Evolutionary conservation across 2,888 invertebrate genomes (phyloP).

Genomic region (Plusia festucae): DNA sequence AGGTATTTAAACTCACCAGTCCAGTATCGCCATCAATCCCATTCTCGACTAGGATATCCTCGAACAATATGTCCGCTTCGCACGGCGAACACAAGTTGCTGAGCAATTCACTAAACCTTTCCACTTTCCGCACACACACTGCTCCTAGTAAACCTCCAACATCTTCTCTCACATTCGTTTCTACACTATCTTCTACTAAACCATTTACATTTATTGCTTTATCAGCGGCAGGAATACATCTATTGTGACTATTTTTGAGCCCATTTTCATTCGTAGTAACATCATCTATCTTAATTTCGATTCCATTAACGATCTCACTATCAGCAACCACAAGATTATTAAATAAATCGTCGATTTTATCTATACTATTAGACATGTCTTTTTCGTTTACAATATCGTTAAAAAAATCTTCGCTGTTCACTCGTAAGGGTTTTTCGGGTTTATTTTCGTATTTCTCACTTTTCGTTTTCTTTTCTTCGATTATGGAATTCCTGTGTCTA

Average conservation of each 20-base stretch:
- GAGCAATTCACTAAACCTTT: constrained; percentile 87
- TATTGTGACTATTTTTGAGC: constrained; percentile 78
- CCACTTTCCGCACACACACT: constrained; percentile 87
- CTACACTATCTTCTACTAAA: constrained; percentile 76
- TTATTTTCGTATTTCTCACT: constrained; percentile 53
- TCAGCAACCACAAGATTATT: constrained; percentile 76
- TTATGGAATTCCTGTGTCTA: constrained; percentile 64
- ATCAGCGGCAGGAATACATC: constrained; percentile 72
- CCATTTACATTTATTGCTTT: constrained; percentile 68
- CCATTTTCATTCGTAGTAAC: constrained; percentile 58
- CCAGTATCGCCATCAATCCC: constrained; percentile 76
- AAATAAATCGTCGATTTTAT: constrained; percentile 81
- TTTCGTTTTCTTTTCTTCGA: constrained; percentile 69
- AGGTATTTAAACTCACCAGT: constrained; percentile 71
- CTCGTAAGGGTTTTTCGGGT: constrained; percentile 62
- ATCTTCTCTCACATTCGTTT: constrained; percentile 82
- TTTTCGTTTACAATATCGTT: constrained; percentile 79
- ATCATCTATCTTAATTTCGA: constrained; percentile 69
- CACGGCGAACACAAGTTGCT: constrained; percentile 86
- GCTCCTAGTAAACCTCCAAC: constrained; percentile 80
- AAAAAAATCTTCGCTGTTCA: constrained; percentile 79
- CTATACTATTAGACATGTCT: constrained; percentile 71
- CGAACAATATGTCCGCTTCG: constrained; percentile 84
- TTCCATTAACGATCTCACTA: constrained; percentile 62
- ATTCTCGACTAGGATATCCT: constrained; percentile 84